Conservation (phyloP, 2,113 vertebrate genomes). For the Myiagra hebetior region DNA sequence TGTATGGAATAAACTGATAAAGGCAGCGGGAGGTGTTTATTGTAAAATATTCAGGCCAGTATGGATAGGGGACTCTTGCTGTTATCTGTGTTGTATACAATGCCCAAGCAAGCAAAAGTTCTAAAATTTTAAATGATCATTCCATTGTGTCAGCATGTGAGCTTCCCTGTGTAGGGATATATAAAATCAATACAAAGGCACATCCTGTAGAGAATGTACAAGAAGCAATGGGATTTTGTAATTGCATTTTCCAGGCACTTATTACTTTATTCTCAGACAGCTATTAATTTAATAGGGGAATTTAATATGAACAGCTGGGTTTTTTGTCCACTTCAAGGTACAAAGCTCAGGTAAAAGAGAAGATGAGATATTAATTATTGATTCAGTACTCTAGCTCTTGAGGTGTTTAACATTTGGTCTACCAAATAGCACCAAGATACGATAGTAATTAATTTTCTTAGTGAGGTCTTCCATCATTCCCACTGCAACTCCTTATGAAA, state of each 20-base stretch:
- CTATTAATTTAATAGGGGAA: background rate
- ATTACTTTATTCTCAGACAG: background rate
- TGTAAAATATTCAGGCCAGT: background rate
- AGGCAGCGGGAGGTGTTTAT: background rate
- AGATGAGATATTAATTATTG: background rate
- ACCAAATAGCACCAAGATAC: background rate
- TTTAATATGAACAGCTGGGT: background rate
- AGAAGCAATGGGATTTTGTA: background rate
- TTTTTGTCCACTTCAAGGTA: background rate
- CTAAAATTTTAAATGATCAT: background rate
- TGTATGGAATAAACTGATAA: background rate
- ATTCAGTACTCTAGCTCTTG: background rate
- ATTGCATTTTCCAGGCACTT: background rate
- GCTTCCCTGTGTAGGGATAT: background rate
- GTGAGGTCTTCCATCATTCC: background rate
- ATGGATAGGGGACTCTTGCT: background rate
- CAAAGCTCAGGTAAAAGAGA: background rate
- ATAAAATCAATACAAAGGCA: background rate
- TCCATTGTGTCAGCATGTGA: background rate
- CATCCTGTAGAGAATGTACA: background rate
- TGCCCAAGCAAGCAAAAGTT: background rate
- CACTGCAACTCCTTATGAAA: background rate
- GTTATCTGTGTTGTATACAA: background rate
- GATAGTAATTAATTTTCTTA: background rate
- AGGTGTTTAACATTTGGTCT: background rate